A percentile compares a stretch with the other conserved stretches of the same genome.
Evolutionary conservation across 2,888 invertebrate genomes (phyloP).

Genomic region (Linnaemya tessellans): DNA sequence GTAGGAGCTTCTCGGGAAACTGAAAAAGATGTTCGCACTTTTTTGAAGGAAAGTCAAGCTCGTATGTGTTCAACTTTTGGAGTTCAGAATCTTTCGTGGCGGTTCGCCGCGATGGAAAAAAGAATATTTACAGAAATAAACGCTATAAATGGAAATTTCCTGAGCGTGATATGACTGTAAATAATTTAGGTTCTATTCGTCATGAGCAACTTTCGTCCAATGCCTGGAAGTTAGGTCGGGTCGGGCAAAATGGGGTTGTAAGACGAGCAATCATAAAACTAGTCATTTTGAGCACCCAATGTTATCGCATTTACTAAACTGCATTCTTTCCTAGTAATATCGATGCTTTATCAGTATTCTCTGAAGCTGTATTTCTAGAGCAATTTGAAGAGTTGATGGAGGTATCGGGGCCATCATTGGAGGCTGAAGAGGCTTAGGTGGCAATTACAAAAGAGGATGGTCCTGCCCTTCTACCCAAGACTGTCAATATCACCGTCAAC

Average conservation of each 20-base stretch:
- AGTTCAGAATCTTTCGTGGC: too few species aligned
- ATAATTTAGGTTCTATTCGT: too few species aligned
- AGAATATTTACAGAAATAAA: slow-evolving; percentile 54
- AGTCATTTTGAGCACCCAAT: not conserved
- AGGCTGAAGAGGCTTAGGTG: not conserved
- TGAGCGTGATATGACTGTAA: too few species aligned
- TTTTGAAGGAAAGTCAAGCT: too few species aligned
- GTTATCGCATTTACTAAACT: not conserved
- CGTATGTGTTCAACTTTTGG: too few species aligned
- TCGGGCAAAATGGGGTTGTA: not conserved
- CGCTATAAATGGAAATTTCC: too few species aligned
- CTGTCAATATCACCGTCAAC: too few species aligned
- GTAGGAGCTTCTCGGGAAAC: too few species aligned
- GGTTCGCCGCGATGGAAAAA: slow-evolving; percentile 30
- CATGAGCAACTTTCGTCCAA: too few species aligned
- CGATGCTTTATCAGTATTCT: not conserved
- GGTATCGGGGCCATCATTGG: not conserved
- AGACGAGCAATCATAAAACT: not conserved
- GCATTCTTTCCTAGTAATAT: not conserved
- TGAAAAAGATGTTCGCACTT: too few species aligned
- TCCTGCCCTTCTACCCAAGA: too few species aligned
- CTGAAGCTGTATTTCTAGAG: not conserved
- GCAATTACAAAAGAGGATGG: too few species aligned
- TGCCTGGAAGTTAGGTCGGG: slow-evolving; percentile 49
- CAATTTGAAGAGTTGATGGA: not conserved